Base-by-base conservation (phyloP, 1,140 invertebrate species). In the Drosophila repleta region DNA sequence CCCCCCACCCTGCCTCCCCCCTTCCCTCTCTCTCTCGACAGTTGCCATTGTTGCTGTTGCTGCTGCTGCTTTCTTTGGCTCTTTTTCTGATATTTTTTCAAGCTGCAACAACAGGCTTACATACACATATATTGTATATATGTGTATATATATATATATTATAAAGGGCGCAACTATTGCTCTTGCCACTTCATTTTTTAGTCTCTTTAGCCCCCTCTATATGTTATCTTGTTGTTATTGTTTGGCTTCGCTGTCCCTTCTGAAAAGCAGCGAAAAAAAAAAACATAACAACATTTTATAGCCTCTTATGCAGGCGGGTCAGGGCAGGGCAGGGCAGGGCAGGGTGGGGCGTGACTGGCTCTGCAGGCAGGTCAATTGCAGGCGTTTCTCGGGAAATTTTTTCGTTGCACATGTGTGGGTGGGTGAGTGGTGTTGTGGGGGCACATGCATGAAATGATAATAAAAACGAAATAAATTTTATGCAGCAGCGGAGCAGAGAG, bases 391-490 rank as follows among this genome's bases (percentile, higher is more conserved):
- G 56, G 82, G 68, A 87, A 72, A 82, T 85, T 83, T 85, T 85
- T 43, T 43, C n/a, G 65, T 13, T 46, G 69, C 56, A 67, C 35
- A 43, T 68, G 56, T 55, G 72, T 43, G 62, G 45, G 60, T 29
- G 43, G 7, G 10, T 0, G 20, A 0, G 32, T 3, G 32, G 7
- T 7, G 4, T 26, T 15, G 26, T 17, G 32, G 41, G 29, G 39
- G 39, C 7, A 8, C 20, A 69, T 84, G 80, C 80, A 84, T 72
- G 82, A 87, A 85, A 85, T 85, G 81, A 85, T 85, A 85, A 85
- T 85, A 85, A 85, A 85, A 85, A 56, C 67, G 82, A 85, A 85
- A 85, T 85, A 85, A 85, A 87, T 85, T 85, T 81, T 78, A 85
- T 85, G 82, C 82, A 87, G 82, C 78, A 75, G 70, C 81, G 82